Base-by-base conservation (phyloP, 2,888 invertebrate genomes). In the Euzophera pinguis region DNA sequence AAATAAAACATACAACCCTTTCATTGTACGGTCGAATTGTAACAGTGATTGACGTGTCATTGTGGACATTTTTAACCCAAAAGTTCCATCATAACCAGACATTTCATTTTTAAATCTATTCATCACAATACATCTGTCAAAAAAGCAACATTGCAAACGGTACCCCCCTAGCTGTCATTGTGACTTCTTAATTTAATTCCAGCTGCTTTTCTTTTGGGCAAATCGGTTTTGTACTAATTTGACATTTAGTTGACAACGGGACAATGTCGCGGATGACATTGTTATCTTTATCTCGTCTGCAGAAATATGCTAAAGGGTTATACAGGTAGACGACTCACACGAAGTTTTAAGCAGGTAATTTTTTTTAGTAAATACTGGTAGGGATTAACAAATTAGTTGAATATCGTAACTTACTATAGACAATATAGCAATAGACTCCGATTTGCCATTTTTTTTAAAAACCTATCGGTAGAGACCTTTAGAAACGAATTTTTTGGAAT, bases 191-290 rank as follows among this genome's bases (percentile, higher is more conserved):
- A 81, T 81, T 75, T 73, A 74, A 73, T 75, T 78, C 78, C 81
- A 81, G 79, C 81, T 80, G 80, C 69, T 61, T 58, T 73, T 74
- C 70, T 72, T 75, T 78, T 73, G 64, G 63, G 61, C 67, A 69
- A 79, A 79, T 75, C 70, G 67, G 72, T 78, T 79, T 83, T 82
- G 77, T 78, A 62, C 72, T 83, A 84, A 86, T 81, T 73, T 87
- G 89, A 88, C 88, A 78, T 73, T 71, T 77, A 61, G 80, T 71
- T 86, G 83, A 84, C 83, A 83, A 75, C 59, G 67, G 57, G 57
- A 75, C 64, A 78, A 73, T 75, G 72, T 70, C 62, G 58, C 56
- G 64, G 52, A 56, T 62, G 61, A 62, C 62, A 69, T 77, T 83
- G 79, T 84, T 79, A 75, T 67, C 71, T 71, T 75, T 73, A 78